Conservation (phyloP, 2,797 vertebrate genomes). For the Podarcis siculus region DNA sequence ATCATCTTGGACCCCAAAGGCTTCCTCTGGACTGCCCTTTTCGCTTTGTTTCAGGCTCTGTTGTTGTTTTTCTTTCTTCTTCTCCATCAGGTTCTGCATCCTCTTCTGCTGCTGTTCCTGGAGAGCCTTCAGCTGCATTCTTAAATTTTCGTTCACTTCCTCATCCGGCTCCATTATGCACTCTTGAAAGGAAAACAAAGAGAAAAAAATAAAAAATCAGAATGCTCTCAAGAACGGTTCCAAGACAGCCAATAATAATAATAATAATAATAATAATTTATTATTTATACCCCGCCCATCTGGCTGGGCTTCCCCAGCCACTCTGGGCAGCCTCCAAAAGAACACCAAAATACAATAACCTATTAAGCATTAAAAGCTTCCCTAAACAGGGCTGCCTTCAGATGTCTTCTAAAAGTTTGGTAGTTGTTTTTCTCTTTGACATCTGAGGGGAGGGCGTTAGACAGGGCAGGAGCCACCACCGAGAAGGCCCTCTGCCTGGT, state of each 20-base stretch:
- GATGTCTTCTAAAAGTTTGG: too few relatives aligned
- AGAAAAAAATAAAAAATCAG: neutral
- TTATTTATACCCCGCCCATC: too few relatives aligned
- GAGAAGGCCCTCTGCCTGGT: too few relatives aligned
- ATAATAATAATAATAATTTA: too few relatives aligned
- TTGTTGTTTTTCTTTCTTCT: constrained; percentile 74
- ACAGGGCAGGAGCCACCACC: too few relatives aligned
- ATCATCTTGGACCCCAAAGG: constrained; percentile 53
- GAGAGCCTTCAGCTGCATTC: constrained; percentile 86
- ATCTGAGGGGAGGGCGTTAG: too few relatives aligned
- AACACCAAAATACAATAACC: too few relatives aligned
- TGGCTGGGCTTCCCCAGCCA: too few relatives aligned
- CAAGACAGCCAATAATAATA: neutral
- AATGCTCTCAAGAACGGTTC: neutral
- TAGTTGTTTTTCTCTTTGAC: too few relatives aligned
- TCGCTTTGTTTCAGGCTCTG: constrained; percentile 23
- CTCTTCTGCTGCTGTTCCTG: constrained; percentile 87
- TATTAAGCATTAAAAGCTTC: too few relatives aligned
- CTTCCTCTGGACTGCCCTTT: neutral
- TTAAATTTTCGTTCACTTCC: constrained; percentile 73
- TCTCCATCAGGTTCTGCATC: constrained; percentile 78
- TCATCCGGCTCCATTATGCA: constrained; percentile 80
- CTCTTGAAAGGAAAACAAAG: constrained; percentile 36
- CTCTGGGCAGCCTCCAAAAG: too few relatives aligned
- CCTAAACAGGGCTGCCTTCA: too few relatives aligned